Percentiles rank a stretch among this genome's conserved stretches.
phyloP scores from a whole-genome alignment of 1,140 invertebrate species.

The Acromyrmex heyeri region DNA sequence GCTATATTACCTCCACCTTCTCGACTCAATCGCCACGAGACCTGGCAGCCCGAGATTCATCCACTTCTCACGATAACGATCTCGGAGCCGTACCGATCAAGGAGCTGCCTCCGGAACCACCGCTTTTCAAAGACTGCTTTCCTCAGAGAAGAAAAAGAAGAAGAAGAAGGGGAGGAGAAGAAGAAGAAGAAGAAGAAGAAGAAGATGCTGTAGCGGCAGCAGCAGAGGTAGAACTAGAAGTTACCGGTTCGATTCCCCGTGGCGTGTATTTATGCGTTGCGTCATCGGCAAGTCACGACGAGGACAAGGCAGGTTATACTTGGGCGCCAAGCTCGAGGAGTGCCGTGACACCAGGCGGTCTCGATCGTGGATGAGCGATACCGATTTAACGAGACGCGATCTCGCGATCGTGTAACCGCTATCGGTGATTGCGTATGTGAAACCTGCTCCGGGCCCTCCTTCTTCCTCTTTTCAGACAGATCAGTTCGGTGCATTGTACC shows the following conservation, averaged over 20 bases:
- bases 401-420: background rate
- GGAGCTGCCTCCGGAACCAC: constrained; percentile 20
- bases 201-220: background rate
- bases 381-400: constrained; percentile 33
- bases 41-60: constrained; percentile 49
- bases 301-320: constrained; percentile 58
- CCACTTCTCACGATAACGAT: constrained; percentile 60
- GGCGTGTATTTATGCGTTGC: constrained; percentile 60
- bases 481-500: background rate
- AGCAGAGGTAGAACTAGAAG: constrained; percentile 29
- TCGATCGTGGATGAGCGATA: constrained; percentile 12
- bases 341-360: constrained; percentile 34
- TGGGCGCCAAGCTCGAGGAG: constrained; percentile 1
- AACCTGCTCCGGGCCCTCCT: background rate
- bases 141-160: constrained; percentile 18
- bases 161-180: constrained; percentile 27
- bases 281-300: constrained; percentile 64
- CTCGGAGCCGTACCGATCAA: constrained; percentile 47
- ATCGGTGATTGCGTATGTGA: background rate
- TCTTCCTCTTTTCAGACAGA: background rate
- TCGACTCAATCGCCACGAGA: constrained; percentile 43
- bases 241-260: constrained; percentile 36
- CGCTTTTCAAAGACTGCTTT: constrained; percentile 42
- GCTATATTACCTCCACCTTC: background rate
- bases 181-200: background rate